These are phyloP conservation scores for Salticus scenicus DNA, from an alignment of 2,888 invertebrate species.

Conservation along the genomic window DNA sequence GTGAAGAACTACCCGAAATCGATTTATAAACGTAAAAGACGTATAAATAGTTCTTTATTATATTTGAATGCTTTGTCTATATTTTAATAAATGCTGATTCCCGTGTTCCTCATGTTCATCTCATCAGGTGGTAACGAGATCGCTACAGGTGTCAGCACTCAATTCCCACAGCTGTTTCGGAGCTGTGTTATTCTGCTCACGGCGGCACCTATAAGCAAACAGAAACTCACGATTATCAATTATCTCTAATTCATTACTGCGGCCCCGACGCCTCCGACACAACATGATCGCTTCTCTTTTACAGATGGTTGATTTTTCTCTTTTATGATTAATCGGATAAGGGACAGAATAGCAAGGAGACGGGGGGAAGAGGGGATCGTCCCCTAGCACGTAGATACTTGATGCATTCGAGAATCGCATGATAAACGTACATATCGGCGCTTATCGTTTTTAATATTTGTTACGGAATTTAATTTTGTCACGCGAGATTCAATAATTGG, in stretches of 20 bases:
- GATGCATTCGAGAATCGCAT: constrained; percentile 11
- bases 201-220: constrained; percentile 35
- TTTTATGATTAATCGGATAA: constrained; percentile 26
- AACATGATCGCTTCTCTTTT: not conserved
- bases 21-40: no score
- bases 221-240: constrained; percentile 54
- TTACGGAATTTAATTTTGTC: not conserved
- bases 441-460: not conserved
- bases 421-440: not conserved
- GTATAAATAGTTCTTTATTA: no score
- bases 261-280: constrained; percentile 54
- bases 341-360: no score
- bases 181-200: constrained; percentile 18
- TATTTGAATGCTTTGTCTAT: no score
- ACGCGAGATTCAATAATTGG: no score
- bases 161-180: constrained; percentile 31
- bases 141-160: constrained; percentile 39
- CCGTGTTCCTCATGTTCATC: not conserved
- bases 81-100: no score
- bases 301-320: constrained; percentile 21
- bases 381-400: not conserved
- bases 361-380: no score
- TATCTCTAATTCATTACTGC: constrained; percentile 61
- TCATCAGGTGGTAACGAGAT: not conserved
- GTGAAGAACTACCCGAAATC: no score